Percentiles rank a stretch among this genome's conserved stretches.
Conservation (phyloP, 2,797 vertebrate genomes). For the Poeciliopsis presidionis region DNA sequence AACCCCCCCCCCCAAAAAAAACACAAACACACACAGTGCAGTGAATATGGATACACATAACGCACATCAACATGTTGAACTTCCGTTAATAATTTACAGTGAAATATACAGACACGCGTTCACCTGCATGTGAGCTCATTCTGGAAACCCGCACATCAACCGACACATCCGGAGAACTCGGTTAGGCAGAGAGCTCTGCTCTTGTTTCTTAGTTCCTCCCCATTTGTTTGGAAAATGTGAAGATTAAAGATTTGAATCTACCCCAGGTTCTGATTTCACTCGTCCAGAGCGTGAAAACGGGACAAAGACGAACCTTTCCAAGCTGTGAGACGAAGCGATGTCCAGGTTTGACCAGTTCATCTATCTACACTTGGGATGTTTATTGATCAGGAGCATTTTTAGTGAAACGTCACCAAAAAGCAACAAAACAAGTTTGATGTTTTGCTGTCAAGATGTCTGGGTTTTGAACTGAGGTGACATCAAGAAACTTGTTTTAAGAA, state of each 20-base stretch:
- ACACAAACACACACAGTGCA: background rate
- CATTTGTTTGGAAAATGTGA: background rate
- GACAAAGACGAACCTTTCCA: background rate
- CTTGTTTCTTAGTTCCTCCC: background rate
- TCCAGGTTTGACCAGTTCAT: background rate
- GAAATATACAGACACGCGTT: background rate
- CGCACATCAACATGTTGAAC: background rate
- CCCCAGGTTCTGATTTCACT: background rate
- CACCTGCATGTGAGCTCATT: conserved; percentile 3
- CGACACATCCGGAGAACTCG: background rate
- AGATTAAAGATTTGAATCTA: background rate
- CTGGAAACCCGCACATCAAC: background rate
- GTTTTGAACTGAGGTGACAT: background rate
- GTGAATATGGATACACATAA: conserved; percentile 3
- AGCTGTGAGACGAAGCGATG: background rate
- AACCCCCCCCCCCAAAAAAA: background rate
- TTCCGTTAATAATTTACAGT: conserved; percentile 11
- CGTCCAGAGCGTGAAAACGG: background rate
- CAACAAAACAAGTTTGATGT: background rate
- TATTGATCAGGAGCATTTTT: background rate
- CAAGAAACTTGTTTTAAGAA: background rate
- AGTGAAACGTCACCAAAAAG: background rate
- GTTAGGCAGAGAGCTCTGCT: background rate
- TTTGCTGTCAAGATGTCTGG: background rate
- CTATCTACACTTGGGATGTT: background rate